These are phyloP conservation scores for Dicaeum eximium DNA, from an alignment of 2,113 vertebrate species.

Conservation along the genomic window DNA sequence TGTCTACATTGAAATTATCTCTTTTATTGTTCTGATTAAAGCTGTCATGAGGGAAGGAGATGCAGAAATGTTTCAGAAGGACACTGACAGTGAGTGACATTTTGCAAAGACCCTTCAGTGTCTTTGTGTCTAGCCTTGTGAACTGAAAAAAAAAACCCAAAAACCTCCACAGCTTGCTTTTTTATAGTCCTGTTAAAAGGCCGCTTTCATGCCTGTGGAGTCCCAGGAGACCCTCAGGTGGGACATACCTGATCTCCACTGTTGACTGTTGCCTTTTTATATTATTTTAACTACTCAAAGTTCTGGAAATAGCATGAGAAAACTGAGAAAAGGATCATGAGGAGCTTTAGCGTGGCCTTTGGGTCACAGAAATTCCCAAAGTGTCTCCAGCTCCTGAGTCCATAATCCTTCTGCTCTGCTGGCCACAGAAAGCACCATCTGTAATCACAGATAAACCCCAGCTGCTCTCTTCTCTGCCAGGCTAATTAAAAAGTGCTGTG, in stretches of 20 bases:
- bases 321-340: neutral
- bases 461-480: neutral
- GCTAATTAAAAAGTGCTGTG: neutral
- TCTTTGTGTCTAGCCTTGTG: neutral
- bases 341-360: neutral
- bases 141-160: neutral
- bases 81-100: neutral
- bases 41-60: neutral
- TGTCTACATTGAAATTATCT: neutral
- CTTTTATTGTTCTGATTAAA: neutral
- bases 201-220: neutral
- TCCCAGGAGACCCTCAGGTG: neutral
- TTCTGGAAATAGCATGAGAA: neutral
- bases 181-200: neutral
- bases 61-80: neutral
- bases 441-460: constrained; percentile 13
- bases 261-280: neutral
- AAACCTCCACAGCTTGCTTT: neutral
- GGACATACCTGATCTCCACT: neutral
- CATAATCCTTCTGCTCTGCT: neutral
- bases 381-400: neutral
- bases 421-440: neutral
- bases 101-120: neutral
- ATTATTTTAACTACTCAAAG: neutral
- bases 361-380: neutral